Base-by-base conservation (phyloP, 2,797 vertebrate genomes). In the Rhinophrynus dorsalis region DNA sequence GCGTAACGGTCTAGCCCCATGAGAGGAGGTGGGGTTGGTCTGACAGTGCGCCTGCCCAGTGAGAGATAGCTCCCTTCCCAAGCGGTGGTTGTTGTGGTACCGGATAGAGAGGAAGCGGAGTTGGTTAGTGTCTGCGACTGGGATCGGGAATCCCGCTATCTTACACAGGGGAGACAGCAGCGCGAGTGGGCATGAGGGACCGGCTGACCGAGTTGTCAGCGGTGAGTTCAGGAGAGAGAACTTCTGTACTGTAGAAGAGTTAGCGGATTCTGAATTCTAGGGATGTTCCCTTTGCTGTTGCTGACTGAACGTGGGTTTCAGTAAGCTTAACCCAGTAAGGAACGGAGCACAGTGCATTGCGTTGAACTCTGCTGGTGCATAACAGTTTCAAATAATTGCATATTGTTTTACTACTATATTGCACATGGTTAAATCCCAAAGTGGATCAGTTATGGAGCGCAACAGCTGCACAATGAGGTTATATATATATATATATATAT, bases 121-220 rank as follows among this genome's bases (percentile, higher is more conserved):
- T 57, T 27, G 26, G 30, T n/a, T n/a, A n/a, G n/a, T n/a, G n/a
- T n/a, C 26, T 50, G 59, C n/a, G 32, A 44, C 27, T 40, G 32
- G 1, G 24, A 50, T 30, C 51, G 60, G 40, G 61, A 64, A 21
- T 21, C n/a, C 33, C 17, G 20, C 32, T 50, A 13, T 37, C 38
- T 56, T 35, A 21, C 11, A 32, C 35, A n/a, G 67, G 68, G 67
- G 30, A 17, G 65, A 52, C 12, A 37, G 52, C 40, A 15, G 58
- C 61, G 23, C 57, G 57, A 21, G 56, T 50, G 75, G 81, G 77
- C 65, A 94, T 94, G 92, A 92, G 88, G 90, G 92, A 94, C 78
- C 88, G 92, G 50, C 81, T 94, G 76, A 81, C 85, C 13, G 92
- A 94, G 47, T 77, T 94, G 77, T 74, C 78, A 59, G 85, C 83